Evolutionary conservation across 2,888 invertebrate genomes (phyloP), one percentile per base, ranked within the genome.

Genomic region (Dolichopus griseipennis): DNA sequence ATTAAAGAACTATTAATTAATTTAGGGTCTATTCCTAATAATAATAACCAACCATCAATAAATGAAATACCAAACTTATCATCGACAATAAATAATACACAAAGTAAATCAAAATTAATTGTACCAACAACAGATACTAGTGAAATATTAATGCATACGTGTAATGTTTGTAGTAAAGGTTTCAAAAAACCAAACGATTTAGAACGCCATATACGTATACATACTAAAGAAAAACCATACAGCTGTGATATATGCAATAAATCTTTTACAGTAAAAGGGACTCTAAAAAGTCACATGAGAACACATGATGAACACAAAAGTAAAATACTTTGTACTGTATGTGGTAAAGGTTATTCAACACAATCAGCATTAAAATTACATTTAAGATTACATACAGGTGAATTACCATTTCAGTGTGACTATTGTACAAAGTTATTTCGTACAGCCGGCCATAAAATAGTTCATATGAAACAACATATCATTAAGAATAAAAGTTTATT

Each of bases 361-460:
- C 72, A 70, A 22, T 73, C 76, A n/a, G 75, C 75, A 2, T 70
- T 79, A 3, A 73, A 72, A 18, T 62, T 77, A 9, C 78, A 78
- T 67, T 65, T 78, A 41, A 73, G 79, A 6, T 69, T 79, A 61
- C 79, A 79, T 67, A 78, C 78, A 0, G 76, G 77, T 0, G 75
- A 75, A 15, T 74, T 73, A 4, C 78, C 78, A 0, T 78, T 77
- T 68, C 69, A 71, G 9, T 79, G 79, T 68, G 69, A 72, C 5
- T 68, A 71, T 18, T 78, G 79, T 65, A 65, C 66, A 0, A 72
- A 72, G 67, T 69, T 68, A 0, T 79, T 78, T 72, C 75, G 78
- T 0, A 79, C 79, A 7, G 76, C 76, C 0, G 79, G 79, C 0
- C 77, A 79, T 71, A 71, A 71, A 22, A 73, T 73, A 65, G 71